These are phyloP conservation scores for Pocillopora grandis DNA, from an alignment of 92 coral and sea anemone genomes.

Conservation along the genomic window DNA sequence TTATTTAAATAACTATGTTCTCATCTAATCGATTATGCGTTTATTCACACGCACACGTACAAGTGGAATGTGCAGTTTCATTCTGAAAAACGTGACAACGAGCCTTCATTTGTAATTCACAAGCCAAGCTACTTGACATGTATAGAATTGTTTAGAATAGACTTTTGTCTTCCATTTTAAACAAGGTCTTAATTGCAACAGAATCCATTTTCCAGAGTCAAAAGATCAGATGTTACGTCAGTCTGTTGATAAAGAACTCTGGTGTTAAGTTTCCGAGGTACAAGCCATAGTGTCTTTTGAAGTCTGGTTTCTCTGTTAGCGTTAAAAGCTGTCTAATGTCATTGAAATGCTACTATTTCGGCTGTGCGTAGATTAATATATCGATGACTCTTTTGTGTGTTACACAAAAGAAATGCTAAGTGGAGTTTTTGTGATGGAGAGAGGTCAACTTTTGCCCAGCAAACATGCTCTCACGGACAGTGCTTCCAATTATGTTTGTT, in stretches of 20 bases:
- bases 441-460: background rate
- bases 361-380: background rate
- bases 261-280: slow-evolving; percentile 17
- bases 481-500: background rate
- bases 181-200: slow-evolving; percentile 10
- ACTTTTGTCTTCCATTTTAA: slow-evolving; percentile 3
- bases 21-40: background rate
- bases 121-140: slow-evolving; percentile 4
- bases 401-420: background rate
- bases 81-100: slow-evolving; percentile 4
- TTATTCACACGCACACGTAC: background rate
- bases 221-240: slow-evolving; percentile 1
- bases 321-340: background rate
- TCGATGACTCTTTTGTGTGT: slow-evolving; percentile 6
- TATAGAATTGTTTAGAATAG: background rate
- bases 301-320: background rate
- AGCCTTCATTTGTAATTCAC: background rate
- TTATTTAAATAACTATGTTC: background rate
- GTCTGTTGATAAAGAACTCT: background rate
- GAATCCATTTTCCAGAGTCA: background rate
- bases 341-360: background rate
- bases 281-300: background rate
- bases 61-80: background rate
- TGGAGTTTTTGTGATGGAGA: slow-evolving; percentile 9
- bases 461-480: slow-evolving; percentile 10